A percentile compares a stretch with the other conserved stretches of the same genome.
phyloP scores from a whole-genome alignment of 2,888 invertebrate species.

The Leptopilina syphax region DNA sequence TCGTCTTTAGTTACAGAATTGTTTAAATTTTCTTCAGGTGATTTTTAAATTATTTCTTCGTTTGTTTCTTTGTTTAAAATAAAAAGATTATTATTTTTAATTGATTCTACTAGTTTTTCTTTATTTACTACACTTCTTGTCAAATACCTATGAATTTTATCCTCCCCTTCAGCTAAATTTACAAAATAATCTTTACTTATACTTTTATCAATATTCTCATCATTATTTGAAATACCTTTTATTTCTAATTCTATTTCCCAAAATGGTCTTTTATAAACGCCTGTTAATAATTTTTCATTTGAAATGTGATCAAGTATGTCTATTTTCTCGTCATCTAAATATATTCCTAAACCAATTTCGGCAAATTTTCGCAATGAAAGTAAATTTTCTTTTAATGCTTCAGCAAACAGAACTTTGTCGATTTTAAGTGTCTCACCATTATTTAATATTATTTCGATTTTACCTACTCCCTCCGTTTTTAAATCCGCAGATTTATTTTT shows the following conservation, averaged over 20 bases:
- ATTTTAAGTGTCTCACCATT: background rate
- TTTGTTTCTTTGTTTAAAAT: background rate
- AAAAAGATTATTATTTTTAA: background rate
- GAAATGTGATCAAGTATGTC: conserved; percentile 48
- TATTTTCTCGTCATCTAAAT: conserved; percentile 53
- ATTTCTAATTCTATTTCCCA: conserved; percentile 52
- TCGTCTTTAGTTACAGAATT: background rate
- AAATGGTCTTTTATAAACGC: conserved; percentile 53
- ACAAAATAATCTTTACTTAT: conserved; percentile 18
- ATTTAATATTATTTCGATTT: background rate
- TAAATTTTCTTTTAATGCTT: background rate
- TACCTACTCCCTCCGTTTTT: background rate
- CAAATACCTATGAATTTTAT: background rate
- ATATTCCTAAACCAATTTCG: conserved; percentile 49
- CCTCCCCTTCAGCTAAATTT: conserved; percentile 27
- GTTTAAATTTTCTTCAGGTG: background rate
- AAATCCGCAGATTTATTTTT: background rate
- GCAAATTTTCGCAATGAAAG: background rate
- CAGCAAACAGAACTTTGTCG: background rate
- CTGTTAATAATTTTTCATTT: conserved; percentile 50
- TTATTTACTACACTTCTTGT: background rate
- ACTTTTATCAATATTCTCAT: background rate
- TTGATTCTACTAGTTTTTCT: background rate
- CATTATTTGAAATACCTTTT: background rate
- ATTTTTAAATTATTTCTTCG: background rate